phyloP scores from a whole-genome alignment of 1,140 invertebrate genomes.

The Neelides sp. region DNA sequence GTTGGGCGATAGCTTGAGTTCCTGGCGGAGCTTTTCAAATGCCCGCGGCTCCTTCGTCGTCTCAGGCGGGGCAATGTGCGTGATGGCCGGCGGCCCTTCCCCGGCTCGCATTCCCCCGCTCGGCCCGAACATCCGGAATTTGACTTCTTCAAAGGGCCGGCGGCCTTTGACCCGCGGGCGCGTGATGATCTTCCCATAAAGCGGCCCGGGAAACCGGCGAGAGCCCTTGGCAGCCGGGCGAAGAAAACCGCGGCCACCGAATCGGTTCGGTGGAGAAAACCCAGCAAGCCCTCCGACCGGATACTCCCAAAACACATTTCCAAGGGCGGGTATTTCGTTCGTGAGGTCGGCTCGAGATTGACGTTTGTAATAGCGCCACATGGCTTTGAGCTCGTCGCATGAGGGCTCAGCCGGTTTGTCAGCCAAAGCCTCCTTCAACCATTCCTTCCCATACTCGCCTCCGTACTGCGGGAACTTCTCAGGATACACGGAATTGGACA shows the following conservation, averaged over 20 bases:
- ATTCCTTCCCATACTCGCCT: no score
- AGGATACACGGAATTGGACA: no score
- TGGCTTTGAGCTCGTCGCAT: conserved; percentile 71
- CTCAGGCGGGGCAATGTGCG: conserved; percentile 14
- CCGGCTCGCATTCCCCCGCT: no score
- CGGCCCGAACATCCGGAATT: conserved; percentile 8
- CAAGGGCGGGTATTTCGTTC: conserved; percentile 53
- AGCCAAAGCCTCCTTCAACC: no score
- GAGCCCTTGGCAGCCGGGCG: not conserved
- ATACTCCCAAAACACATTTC: conserved; percentile 18
- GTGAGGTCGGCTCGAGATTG: conserved; percentile 73
- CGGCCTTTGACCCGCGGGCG: no score
- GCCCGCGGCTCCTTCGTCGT: no score
- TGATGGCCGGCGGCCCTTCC: no score
- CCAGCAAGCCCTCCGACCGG: conserved; percentile 1
- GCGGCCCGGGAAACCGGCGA: not conserved
- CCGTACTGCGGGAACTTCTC: no score
- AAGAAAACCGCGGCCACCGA: not conserved
- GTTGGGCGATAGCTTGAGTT: no score
- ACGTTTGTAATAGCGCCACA: conserved; percentile 81
- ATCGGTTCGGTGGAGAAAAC: conserved; percentile 1
- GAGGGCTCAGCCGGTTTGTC: conserved; percentile 58
- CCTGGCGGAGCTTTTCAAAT: no score
- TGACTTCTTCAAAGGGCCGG: conserved; percentile 23
- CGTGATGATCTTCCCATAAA: conserved; percentile 10